A percentile compares a stretch with the other conserved stretches of the same genome.
Evolutionary conservation across 2,797 vertebrate genomes (phyloP).

Genomic region (Prunella strophiata): DNA sequence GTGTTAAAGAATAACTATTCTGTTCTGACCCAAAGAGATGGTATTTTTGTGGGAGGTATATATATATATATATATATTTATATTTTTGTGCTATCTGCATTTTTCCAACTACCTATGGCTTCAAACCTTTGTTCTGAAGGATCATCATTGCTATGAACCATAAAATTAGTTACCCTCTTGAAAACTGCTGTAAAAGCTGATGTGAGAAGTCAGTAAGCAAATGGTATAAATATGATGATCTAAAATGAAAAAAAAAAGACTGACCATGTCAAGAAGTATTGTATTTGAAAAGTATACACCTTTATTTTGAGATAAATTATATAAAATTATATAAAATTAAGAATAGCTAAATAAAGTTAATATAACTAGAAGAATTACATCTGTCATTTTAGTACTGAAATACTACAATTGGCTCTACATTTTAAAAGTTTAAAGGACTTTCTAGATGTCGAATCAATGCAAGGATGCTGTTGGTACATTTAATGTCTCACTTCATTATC

Average conservation of each 20-base stretch:
- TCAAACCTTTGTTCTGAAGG: slow-evolving; percentile 39
- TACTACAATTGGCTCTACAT: slow-evolving; percentile 25
- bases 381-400: slow-evolving; percentile 43
- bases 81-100: slow-evolving; percentile 29
- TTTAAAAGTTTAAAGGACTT: background rate
- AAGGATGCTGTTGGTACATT: background rate
- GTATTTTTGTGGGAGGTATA: slow-evolving; percentile 47
- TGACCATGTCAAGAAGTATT: slow-evolving; percentile 36
- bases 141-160: slow-evolving; percentile 22
- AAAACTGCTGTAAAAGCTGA: slow-evolving; percentile 54
- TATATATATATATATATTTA: slow-evolving; percentile 29
- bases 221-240: slow-evolving; percentile 7
- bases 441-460: background rate
- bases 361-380: slow-evolving; percentile 47
- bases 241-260: slow-evolving; percentile 13
- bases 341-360: slow-evolving; percentile 61
- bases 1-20: slow-evolving; percentile 20
- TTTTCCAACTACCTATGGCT: slow-evolving; percentile 27
- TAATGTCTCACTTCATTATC: background rate
- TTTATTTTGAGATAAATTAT: slow-evolving; percentile 57
- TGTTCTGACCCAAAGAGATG: background rate
- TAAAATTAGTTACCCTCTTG: slow-evolving; percentile 33
- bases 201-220: slow-evolving; percentile 3
- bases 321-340: slow-evolving; percentile 26
- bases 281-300: slow-evolving; percentile 41